A percentile compares a stretch with the other conserved stretches of the same genome.
phyloP scores from a whole-genome alignment of 2,797 vertebrate genomes.

The Apogon hyalosoma region DNA sequence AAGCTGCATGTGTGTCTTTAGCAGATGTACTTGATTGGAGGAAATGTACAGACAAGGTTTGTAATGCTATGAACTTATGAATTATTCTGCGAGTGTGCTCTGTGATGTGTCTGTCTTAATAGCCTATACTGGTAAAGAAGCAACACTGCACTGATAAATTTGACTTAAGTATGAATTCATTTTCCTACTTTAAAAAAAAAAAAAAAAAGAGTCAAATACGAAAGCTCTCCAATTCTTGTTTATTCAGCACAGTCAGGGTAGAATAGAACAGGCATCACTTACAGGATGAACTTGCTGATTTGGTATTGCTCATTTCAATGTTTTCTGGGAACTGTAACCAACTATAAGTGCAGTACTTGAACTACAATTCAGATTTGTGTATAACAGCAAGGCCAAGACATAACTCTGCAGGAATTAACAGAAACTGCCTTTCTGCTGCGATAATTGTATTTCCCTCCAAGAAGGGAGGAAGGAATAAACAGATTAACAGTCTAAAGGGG shows the following conservation, averaged over 20 bases:
- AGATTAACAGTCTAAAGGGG: conserved; percentile 29
- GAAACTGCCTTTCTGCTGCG: conserved; percentile 52
- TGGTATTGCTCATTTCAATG: conserved; percentile 5
- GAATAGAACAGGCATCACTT: conserved; percentile 2
- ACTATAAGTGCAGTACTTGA: conserved; percentile 36
- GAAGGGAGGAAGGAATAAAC: conserved; percentile 35
- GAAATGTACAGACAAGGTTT: neutral
- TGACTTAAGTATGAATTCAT: conserved; percentile 8
- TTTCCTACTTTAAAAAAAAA: neutral
- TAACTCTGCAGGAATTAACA: conserved; percentile 58
- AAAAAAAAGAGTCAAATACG: neutral
- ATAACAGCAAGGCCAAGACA: conserved; percentile 16
- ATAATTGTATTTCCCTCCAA: conserved; percentile 60
- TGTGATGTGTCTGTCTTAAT: conserved; percentile 30
- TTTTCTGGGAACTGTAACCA: conserved; percentile 11
- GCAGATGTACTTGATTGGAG: conserved; percentile 3
- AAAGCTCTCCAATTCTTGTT: conserved; percentile 3
- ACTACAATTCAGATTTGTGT: conserved; percentile 33
- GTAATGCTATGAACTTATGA: conserved; percentile 13
- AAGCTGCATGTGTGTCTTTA: conserved; percentile 8
- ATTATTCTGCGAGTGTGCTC: conserved; percentile 33
- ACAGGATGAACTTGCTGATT: neutral
- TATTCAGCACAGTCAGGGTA: conserved; percentile 16
- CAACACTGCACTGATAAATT: conserved; percentile 7
- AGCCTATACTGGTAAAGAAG: neutral